Evolutionary conservation across 2,113 vertebrate genomes (phyloP).

Genomic region (Neotragus pygmaeus): DNA sequence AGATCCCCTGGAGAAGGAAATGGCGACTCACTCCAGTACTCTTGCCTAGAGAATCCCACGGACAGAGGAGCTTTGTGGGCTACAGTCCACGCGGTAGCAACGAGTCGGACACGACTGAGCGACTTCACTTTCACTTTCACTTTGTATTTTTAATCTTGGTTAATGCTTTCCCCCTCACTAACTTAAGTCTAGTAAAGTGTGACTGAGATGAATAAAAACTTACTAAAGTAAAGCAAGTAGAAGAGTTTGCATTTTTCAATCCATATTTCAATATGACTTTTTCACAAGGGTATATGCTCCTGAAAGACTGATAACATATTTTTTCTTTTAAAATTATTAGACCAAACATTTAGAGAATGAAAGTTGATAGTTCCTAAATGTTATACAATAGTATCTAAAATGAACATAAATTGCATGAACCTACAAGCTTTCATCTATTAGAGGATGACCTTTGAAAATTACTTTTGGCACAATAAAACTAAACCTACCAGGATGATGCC

Average conservation of each 20-base stretch:
- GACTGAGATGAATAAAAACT: conserved; percentile 42
- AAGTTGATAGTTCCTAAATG: conserved; percentile 55
- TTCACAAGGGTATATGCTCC: neutral
- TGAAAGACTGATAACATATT: conserved; percentile 32
- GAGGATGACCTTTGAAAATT: conserved; percentile 58
- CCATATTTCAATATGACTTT: conserved; percentile 24
- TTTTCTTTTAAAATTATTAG: conserved; percentile 64
- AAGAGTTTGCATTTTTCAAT: conserved; percentile 37
- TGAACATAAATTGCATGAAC: conserved; percentile 45
- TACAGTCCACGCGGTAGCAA: too few species aligned
- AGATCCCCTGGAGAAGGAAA: too few species aligned
- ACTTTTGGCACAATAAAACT: conserved; percentile 53
- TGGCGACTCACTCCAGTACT: too few species aligned
- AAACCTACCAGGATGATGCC: conserved; percentile 39
- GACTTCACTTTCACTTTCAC: too few species aligned
- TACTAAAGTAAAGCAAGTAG: conserved; percentile 4
- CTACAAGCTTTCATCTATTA: conserved; percentile 56
- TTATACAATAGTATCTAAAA: conserved; percentile 47
- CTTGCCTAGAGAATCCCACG: too few species aligned
- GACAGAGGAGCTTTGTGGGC: too few species aligned
- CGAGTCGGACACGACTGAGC: too few species aligned
- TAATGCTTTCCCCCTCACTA: neutral
- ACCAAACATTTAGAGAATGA: conserved; percentile 52
- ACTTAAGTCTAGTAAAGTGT: neutral
- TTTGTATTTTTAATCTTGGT: neutral